Evolutionary conservation across 2,113 vertebrate species (phyloP).

Genomic region (Toxostoma redivivum): DNA sequence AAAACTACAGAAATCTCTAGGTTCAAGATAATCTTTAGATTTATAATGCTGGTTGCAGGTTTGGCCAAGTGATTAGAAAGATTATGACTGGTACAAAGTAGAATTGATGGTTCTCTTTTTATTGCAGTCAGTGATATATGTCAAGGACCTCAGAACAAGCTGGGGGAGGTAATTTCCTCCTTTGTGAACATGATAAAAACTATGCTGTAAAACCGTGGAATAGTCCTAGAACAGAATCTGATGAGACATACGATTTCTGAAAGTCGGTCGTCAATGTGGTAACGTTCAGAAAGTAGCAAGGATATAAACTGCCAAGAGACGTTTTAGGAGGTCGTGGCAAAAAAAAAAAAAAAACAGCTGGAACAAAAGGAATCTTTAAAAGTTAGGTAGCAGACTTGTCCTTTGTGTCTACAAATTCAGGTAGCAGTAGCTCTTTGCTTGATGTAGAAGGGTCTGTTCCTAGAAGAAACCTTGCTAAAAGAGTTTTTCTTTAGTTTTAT

Average conservation of each 20-base stretch:
- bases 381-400: background rate
- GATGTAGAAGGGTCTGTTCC: too few species aligned
- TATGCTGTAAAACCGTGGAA: background rate
- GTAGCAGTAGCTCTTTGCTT: accelerated
- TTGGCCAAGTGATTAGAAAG: background rate
- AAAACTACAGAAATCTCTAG: background rate
- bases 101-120: background rate
- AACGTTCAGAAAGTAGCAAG: background rate
- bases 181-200: background rate
- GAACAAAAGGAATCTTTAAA: background rate
- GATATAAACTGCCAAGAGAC: background rate
- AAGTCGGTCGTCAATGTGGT: background rate
- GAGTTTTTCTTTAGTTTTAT: background rate
- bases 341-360: background rate
- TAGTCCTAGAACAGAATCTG: background rate
- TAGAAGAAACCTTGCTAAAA: background rate
- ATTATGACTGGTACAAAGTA: background rate
- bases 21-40: background rate
- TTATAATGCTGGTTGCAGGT: background rate
- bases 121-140: background rate
- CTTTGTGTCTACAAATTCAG: background rate
- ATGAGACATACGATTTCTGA: background rate
- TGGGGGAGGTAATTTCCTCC: background rate
- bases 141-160: background rate
- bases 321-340: background rate